phyloP scores from a whole-genome alignment of 2,888 invertebrate species.

The Drosophila trichaetosa region DNA sequence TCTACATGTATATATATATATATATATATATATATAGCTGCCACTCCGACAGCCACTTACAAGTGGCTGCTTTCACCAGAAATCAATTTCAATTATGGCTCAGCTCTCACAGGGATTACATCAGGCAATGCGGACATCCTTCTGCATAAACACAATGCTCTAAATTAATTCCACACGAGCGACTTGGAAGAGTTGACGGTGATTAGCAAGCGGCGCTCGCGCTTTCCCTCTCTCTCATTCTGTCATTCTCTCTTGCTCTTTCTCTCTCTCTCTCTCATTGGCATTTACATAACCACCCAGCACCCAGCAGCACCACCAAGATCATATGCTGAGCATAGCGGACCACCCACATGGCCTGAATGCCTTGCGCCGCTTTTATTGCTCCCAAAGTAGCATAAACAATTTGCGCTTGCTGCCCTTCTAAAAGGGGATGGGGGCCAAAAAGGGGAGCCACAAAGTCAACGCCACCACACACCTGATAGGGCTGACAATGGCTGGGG shows the following conservation, averaged over 20 bases:
- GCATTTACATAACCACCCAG: constrained; percentile 40
- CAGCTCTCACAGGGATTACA: constrained; percentile 68
- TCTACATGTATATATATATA: neutral
- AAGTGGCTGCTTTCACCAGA: constrained; percentile 70
- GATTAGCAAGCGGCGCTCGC: constrained; percentile 73
- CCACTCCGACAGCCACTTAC: constrained; percentile 44
- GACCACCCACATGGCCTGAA: constrained; percentile 70
- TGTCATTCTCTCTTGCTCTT: too few species aligned
- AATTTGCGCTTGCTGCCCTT: constrained; percentile 65
- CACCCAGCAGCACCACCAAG: constrained; percentile 31
- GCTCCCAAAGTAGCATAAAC: constrained; percentile 79
- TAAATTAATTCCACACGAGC: constrained; percentile 81
- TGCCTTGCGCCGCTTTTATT: constrained; percentile 67
- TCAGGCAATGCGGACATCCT: constrained; percentile 23
- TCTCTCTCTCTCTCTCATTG: constrained; percentile 10
- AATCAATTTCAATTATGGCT: constrained; percentile 70
- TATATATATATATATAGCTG: neutral
- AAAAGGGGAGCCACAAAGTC: constrained; percentile 57
- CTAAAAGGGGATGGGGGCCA: constrained; percentile 1
- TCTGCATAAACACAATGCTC: constrained; percentile 61
- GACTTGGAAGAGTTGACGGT: constrained; percentile 80
- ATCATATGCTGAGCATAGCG: constrained; percentile 45
- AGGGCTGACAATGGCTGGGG: constrained; percentile 29
- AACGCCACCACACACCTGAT: constrained; percentile 81
- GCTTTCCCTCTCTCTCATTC: neutral